Evolutionary conservation across 2,888 invertebrate genomes (phyloP), one percentile per base, ranked within the genome.

Genomic region (Lasioglossum lativentre): DNA sequence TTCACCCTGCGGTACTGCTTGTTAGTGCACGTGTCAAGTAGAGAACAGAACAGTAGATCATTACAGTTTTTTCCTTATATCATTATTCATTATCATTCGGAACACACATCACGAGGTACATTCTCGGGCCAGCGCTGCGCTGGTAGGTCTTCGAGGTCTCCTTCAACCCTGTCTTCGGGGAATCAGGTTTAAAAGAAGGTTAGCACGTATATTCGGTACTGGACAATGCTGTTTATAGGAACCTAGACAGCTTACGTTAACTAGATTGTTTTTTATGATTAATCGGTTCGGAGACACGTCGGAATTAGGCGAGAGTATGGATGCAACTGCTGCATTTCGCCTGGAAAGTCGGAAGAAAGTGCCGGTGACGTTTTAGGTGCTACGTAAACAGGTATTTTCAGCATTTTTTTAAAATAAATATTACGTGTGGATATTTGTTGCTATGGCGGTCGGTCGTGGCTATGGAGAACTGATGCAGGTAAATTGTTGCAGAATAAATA

Each of bases 1-100:
- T 96, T 94, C 94, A 94, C 94, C 94, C 94, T 95, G 94, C 90
- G 93, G 93, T 94, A 94, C 93, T 94, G 94, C 93, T 95, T 92
- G 94, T 95, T 94, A 94, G 94, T 94, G 86, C 82, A 86, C 74
- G 86, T 86, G 79, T 86, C 84, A 86, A 86, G 78, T 85, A 82
- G 82, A 88, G 75, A 89, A 88, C 84, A 90, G 79, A 88, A 88
- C 80, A 89, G 87, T 90, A 88, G 83, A 89, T 89, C 38, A 88
- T 90, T 89, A 90, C 86, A 90, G 80, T 73, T 84, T 90, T 77
- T 84, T 84, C 59, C 76, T 70, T 75, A 79, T 85, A 56, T 56
- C n/a, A 78, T 81, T 81, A 76, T n/a, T 75, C 56, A 85, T 83
- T 85, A 83, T 38, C 59, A 27, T 34, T 56, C n/a, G 52, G 52